phyloP scores from a whole-genome alignment of 2,113 vertebrate genomes.

The Hoplias malabaricus region DNA sequence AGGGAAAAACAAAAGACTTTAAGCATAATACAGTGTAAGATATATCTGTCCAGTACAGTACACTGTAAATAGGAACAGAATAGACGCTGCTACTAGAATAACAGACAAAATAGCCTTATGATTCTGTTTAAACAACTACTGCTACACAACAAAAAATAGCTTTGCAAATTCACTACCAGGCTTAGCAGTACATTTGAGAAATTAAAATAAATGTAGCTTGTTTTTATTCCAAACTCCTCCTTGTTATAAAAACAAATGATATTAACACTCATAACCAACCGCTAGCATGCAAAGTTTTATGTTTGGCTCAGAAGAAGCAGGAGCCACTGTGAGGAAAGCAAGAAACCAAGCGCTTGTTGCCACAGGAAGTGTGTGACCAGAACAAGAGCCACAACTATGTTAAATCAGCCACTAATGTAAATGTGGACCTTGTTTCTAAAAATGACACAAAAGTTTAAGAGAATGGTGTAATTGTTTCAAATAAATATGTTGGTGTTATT shows the following conservation, averaged over 20 bases:
- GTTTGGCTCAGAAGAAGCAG: neutral
- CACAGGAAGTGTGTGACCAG: slow-evolving; percentile 3
- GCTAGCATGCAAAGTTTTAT: neutral
- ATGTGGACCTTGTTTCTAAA: neutral
- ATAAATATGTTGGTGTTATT: neutral
- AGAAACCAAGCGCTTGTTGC: neutral
- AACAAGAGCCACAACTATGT: slow-evolving; percentile 3
- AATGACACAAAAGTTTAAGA: neutral
- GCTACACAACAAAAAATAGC: too few species aligned
- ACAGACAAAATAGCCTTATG: too few species aligned
- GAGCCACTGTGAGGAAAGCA: slow-evolving; percentile 1
- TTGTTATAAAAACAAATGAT: neutral
- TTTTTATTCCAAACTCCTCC: neutral
- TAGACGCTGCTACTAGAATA: too few species aligned
- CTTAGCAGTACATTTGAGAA: too few species aligned
- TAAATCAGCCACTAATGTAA: slow-evolving; percentile 14
- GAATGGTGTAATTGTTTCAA: neutral
- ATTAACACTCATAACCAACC: neutral
- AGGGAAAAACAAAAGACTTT: too few species aligned
- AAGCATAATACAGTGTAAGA: too few species aligned
- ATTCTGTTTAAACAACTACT: too few species aligned
- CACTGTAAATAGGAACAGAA: too few species aligned
- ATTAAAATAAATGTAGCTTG: too few species aligned
- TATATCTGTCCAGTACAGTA: too few species aligned
- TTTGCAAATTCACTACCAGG: neutral